A percentile compares a stretch with the other conserved stretches of the same genome.
These are phyloP conservation scores for Peromyscus attwateri DNA, from an alignment of 2,797 vertebrate genomes.

Conservation along the genomic window DNA sequence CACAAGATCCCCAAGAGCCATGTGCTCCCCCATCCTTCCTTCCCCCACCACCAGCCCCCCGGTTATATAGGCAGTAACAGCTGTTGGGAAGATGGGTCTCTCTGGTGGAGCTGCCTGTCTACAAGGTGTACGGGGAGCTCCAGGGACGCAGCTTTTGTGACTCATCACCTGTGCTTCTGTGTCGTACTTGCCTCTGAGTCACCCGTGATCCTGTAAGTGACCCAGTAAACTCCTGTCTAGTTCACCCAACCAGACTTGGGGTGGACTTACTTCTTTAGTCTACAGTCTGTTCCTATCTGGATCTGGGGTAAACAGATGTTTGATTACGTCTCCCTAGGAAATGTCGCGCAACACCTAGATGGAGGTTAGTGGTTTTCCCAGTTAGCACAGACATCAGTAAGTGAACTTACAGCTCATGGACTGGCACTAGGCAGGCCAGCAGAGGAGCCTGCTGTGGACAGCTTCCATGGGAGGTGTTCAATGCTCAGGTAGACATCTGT, in stretches of 20 bases:
- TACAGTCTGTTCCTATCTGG: not conserved
- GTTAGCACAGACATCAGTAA: accelerated
- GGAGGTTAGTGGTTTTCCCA: not conserved
- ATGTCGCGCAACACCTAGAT: not conserved
- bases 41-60: too few relatives aligned
- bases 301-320: not conserved
- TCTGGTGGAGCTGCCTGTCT: not conserved
- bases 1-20: not conserved
- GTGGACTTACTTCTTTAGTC: not conserved
- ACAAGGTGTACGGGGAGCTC: not conserved
- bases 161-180: not conserved
- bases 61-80: not conserved
- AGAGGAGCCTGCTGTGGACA: not conserved
- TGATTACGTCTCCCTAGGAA: not conserved
- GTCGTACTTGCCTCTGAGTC: not conserved
- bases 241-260: not conserved
- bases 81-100: not conserved
- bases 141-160: not conserved
- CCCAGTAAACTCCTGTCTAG: not conserved
- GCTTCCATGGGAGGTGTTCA: not conserved
- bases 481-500: not conserved
- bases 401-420: not conserved
- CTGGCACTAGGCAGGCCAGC: not conserved
- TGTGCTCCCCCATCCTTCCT: accelerated
- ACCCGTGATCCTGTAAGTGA: not conserved